phyloP scores from a whole-genome alignment of 64 coral and sea anemone genomes.

The Montipora cactus region DNA sequence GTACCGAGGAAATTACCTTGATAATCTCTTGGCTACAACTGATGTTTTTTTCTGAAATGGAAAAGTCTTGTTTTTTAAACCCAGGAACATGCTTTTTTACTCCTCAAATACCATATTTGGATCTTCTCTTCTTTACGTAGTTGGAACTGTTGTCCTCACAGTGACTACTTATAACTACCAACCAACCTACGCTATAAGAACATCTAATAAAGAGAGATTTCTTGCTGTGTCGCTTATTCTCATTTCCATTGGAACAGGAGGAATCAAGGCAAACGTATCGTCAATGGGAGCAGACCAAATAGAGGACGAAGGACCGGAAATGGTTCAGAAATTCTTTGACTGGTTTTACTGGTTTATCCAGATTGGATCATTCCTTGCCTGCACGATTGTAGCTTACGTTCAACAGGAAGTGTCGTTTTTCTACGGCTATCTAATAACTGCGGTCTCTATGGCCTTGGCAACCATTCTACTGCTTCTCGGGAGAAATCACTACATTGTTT shows the following conservation, averaged over 20 bases:
- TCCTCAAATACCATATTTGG: slow-evolving; percentile 82
- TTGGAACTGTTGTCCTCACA: slow-evolving; percentile 53
- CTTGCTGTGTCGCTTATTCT: slow-evolving; percentile 59
- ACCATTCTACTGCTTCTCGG: slow-evolving; percentile 62
- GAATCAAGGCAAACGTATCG: slow-evolving; percentile 82
- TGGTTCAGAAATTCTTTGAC: slow-evolving; percentile 74
- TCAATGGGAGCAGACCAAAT: slow-evolving; percentile 81
- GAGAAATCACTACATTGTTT: slow-evolving; percentile 46
- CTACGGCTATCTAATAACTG: slow-evolving; percentile 71
- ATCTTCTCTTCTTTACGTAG: slow-evolving; percentile 57
- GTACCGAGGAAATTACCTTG: too few relatives aligned
- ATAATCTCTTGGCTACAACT: too few relatives aligned
- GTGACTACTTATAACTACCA: slow-evolving; percentile 33
- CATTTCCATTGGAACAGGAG: slow-evolving; percentile 73
- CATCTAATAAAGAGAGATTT: slow-evolving; percentile 21
- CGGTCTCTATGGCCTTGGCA: slow-evolving; percentile 61
- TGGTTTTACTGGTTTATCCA: slow-evolving; percentile 88
- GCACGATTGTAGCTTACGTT: slow-evolving; percentile 58
- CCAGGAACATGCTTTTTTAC: slow-evolving; percentile 74
- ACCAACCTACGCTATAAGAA: not conserved
- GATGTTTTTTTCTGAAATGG: too few relatives aligned
- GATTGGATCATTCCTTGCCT: slow-evolving; percentile 58
- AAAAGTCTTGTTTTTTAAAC: not conserved
- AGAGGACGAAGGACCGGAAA: not conserved
- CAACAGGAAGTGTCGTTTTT: slow-evolving; percentile 75